Percentiles rank a stretch among this genome's conserved stretches.
Conservation (phyloP, 2,888 invertebrate species). For the Trachelus stipa region DNA sequence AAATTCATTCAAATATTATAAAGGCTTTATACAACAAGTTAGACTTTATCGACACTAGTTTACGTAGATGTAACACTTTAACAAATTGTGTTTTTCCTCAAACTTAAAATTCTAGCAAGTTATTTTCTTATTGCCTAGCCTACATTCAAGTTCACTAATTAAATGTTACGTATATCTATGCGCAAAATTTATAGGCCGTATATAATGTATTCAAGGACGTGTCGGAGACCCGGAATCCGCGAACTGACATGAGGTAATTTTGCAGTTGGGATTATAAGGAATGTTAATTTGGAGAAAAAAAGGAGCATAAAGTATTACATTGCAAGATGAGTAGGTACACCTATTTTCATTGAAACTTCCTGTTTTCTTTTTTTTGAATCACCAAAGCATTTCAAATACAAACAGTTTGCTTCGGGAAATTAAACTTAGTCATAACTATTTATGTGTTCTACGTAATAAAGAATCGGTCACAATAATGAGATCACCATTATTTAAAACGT, state of each 20-base stretch:
- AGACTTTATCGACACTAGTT: conserved; percentile 28
- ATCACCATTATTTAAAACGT: neutral
- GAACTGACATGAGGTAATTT: neutral
- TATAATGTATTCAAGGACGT: neutral
- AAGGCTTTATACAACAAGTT: conserved; percentile 47
- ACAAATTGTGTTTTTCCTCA: neutral
- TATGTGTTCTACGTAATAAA: neutral
- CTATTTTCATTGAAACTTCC: neutral
- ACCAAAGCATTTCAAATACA: neutral
- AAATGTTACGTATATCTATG: neutral
- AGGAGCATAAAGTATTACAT: neutral
- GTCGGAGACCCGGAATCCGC: neutral
- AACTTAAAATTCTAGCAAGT: conserved; percentile 5
- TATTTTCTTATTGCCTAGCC: neutral
- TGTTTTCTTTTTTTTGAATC: neutral
- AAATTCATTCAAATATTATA: conserved; percentile 43
- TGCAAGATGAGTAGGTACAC: neutral
- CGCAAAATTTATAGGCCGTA: neutral
- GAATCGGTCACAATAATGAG: neutral
- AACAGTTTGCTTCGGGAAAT: neutral
- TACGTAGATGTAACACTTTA: conserved; percentile 4
- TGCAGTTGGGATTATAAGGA: neutral
- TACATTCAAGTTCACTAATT: neutral
- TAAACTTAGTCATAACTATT: neutral
- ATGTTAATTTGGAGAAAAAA: neutral